Conservation (phyloP, 2,113 vertebrate species). For the Cyanoliseus patagonus region DNA sequence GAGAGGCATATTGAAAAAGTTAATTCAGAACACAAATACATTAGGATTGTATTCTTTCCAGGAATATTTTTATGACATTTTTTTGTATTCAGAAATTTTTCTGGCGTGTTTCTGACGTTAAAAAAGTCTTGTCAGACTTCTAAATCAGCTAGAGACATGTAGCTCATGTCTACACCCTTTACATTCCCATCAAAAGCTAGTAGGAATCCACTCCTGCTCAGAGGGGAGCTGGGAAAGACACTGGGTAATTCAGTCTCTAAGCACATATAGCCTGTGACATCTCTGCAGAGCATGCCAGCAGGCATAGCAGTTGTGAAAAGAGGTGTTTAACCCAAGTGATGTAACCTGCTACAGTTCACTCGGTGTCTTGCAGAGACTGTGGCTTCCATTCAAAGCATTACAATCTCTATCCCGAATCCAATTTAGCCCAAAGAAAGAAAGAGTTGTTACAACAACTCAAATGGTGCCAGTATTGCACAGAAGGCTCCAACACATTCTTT, state of each 20-base stretch:
- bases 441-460: slow-evolving; percentile 15
- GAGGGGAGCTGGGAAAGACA: background rate
- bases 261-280: background rate
- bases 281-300: background rate
- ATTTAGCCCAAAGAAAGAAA: slow-evolving; percentile 10
- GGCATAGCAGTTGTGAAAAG: background rate
- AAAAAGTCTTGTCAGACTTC: background rate
- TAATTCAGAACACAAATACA: background rate
- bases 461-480: background rate
- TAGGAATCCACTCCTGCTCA: background rate
- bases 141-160: background rate
- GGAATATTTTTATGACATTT: background rate
- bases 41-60: background rate
- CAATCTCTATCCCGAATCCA: background rate
- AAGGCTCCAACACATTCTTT: background rate
- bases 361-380: background rate
- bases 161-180: background rate
- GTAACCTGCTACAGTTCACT: background rate
- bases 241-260: background rate
- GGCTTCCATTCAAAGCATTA: slow-evolving; percentile 17
- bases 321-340: background rate
- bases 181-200: background rate
- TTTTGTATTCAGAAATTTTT: background rate
- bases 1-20: background rate
- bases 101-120: background rate